Base-by-base conservation (phyloP, 2,797 vertebrate species). In the Helicolenus hilgendorfi region DNA sequence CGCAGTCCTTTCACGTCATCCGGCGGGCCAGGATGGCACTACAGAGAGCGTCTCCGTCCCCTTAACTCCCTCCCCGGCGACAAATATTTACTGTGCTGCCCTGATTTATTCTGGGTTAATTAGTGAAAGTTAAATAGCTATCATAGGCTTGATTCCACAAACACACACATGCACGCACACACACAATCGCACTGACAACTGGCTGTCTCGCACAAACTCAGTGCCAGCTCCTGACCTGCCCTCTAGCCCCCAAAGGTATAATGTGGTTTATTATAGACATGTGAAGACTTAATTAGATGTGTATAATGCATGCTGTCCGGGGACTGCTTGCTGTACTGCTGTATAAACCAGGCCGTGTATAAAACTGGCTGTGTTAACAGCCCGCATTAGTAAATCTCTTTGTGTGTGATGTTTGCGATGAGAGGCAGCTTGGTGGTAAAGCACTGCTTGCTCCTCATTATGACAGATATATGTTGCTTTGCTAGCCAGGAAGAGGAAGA, bases 21-120 rank as follows among this genome's bases (percentile, higher is more conserved):
- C 63, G 49, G 84, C 88, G 89, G 93, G 94, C 20, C 85, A 79
- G 76, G 83, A 96, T 77, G 64, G 82, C 92, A 65, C 76, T 96
- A 92, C 96, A 90, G 97, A 97, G 92, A 87, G 55, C 22, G 93
- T 94, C 93, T 94, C 77, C 60, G 88, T 95, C 86, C 93, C 96
- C 94, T 84, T 13, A 11, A n/a, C 85, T 96, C 88, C 86, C 85
- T 96, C 96, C 93, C 93, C 7, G 92, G 94, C 85, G 92, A 93
- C 92, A 97, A 96, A 98, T 98, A 97, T 96, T 97, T 96, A 97
- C 92, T 89, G 96, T 92, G 91, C 91, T 94, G 89, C 88, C 96
- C 90, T 92, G 91, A 96, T 97, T 97, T 97, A 97, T 92, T 88
- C 86, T 97, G 92, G 93, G 95, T 97, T 98, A 98, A 97, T 98